Evolutionary conservation across 2,113 vertebrate species (phyloP), one percentile per base, ranked within the genome.

Genomic region (Daubentonia madagascariensis): DNA sequence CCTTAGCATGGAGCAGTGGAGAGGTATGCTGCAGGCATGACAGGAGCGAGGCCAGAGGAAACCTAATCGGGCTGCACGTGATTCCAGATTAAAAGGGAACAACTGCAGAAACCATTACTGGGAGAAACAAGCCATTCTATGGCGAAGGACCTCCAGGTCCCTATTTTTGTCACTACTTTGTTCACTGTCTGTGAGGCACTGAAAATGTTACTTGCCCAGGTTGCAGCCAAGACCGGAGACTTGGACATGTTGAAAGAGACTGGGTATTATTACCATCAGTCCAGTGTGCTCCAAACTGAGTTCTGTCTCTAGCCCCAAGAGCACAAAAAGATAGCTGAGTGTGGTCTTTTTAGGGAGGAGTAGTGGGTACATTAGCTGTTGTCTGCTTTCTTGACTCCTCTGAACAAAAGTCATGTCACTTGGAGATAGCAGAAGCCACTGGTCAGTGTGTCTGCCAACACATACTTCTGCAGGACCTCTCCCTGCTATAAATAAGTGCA

Each of bases 401-500:
- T 97, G 97, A 98, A 96, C 97, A 96, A 92, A 93, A 98, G 89
- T 98, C 79, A 50, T 81, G 96, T 98, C 97, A 96, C 95, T 98
- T 98, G 89, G 97, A 97, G 76, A 97, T 91, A 90, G 94, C 59
- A 63, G 86, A 90, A 94, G 73, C 96, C 70, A 35, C 95, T 96
- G 48, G 98, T 81, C 73, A 83, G 96, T 96, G 97, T 81, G 89
- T 97, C 92, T 98, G 98, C 98, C 98, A 99, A 25, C 95, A 54
- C 98, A 97, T 99, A 63, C 94, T 97, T 99, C 87, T 98, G 98
- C 85, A 98, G 96, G 97, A 97, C 98, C 96, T 98, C 97, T 99
- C 94, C 91, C 85, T 96, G 98, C 98, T 99, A 99, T 99, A 99
- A 99, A 99, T 99, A 99, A 98, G 96, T 76, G 23, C 83, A 87